Evolutionary conservation across 2,888 invertebrate genomes (phyloP).

Genomic region (Lingula anatina): DNA sequence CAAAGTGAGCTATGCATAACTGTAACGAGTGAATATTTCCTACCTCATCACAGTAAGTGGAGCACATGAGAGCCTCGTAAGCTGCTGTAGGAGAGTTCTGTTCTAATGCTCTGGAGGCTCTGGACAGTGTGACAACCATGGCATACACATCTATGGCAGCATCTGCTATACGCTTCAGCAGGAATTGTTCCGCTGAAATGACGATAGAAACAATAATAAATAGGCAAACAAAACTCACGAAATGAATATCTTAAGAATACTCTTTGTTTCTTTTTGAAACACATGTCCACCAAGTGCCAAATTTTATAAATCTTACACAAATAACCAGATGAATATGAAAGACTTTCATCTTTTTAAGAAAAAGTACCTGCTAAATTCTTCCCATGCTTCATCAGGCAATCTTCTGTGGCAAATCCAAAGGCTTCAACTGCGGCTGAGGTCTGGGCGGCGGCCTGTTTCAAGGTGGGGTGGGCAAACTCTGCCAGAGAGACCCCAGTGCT

Average conservation of each 20-base stretch:
- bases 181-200: constrained; percentile 73
- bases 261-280: background rate
- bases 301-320: background rate
- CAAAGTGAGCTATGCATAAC: too few relatives aligned
- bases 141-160: constrained; percentile 86
- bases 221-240: background rate
- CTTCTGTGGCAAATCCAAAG: background rate
- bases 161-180: constrained; percentile 81
- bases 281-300: too few relatives aligned
- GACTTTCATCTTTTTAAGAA: background rate
- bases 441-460: constrained; percentile 64
- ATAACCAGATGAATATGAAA: background rate
- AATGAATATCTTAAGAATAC: background rate
- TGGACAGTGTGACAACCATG: constrained; percentile 76
- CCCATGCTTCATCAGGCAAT: background rate
- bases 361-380: background rate
- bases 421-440: constrained; percentile 38
- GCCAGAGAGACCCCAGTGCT: constrained; percentile 60
- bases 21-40: constrained; percentile 18
- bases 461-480: constrained; percentile 66
- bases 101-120: constrained; percentile 69
- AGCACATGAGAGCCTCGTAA: constrained; percentile 74
- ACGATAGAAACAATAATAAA: background rate
- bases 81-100: constrained; percentile 64
- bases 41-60: constrained; percentile 79